These are phyloP conservation scores for Platygyra sinensis DNA, from an alignment of 64 coral and sea anemone species.

Conservation along the genomic window DNA sequence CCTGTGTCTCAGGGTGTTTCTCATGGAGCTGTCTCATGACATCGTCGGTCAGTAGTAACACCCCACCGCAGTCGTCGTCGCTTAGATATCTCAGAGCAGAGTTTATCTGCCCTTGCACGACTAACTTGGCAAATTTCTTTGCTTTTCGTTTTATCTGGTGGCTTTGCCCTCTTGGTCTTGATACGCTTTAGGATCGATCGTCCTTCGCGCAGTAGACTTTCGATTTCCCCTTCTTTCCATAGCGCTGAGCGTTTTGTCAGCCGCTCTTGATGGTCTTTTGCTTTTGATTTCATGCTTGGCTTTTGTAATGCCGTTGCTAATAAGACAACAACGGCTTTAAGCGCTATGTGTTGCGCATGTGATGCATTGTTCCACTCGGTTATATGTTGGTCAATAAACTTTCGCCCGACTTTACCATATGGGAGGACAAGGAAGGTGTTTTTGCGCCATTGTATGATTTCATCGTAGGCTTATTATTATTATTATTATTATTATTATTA, in stretches of 20 bases:
- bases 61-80: neutral
- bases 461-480: too few species aligned
- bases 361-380: constrained; percentile 52
- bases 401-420: constrained; percentile 51
- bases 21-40: neutral
- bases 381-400: constrained; percentile 40
- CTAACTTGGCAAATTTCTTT: neutral
- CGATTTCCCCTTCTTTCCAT: constrained; percentile 53
- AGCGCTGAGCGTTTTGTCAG: constrained; percentile 44
- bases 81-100: constrained; percentile 1
- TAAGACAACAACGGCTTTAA: constrained; percentile 53
- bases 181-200: constrained; percentile 40
- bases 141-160: constrained; percentile 50
- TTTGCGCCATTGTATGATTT: constrained; percentile 40
- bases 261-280: constrained; percentile 55
- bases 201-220: constrained; percentile 49
- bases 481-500: too few species aligned
- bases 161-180: constrained; percentile 12
- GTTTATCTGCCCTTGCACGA: constrained; percentile 14
- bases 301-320: constrained; percentile 55
- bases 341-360: constrained; percentile 45
- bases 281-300: constrained; percentile 40
- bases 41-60: neutral
- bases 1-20: constrained; percentile 9
- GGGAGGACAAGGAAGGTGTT: constrained; percentile 62